Base-by-base conservation (phyloP, 2,113 vertebrate genomes). In the Amblyornis subalaris region DNA sequence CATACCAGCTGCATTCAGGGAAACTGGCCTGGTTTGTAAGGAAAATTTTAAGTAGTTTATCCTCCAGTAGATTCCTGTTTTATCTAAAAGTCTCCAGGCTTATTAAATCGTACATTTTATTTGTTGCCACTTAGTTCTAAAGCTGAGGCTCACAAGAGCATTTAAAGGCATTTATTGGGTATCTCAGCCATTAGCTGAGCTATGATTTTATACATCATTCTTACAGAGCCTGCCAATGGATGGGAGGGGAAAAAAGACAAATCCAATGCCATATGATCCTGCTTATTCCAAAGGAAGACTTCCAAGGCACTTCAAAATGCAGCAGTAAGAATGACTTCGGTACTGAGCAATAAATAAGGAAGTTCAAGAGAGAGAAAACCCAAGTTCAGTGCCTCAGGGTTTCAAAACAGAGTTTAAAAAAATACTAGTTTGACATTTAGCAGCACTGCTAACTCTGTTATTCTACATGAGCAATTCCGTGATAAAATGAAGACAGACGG, bases 31-130 rank as follows among this genome's bases (percentile, higher is more conserved):
- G 67, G n/a, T 58, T 94, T 65, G 17, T 25, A 80, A 62, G n/a
- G 57, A 40, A 64, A 55, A 65, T 44, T 44, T 77, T 58, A 60
- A 93, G 40, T 35, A 70, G n/a, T 81, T 92, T 71, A 89, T 85
- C 89, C 77, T 85, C 61, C 83, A 89, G 4, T 6, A 89, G 57
- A 51, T 67, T 51, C 40, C 55, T 53, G 22, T 21, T 84, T 65
- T 74, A 91, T 64, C 89, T 73, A 9, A 89, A 90, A 81, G 60
- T 74, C 84, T 54, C 15, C 69, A 50, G 86, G 76, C 84, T 89
- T 89, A 95, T 92, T 89, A 92, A 89, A 94, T 94, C 36, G 64
- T 60, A 38, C 40, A 36, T 78, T 89, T 78, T 81, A 79, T 92
- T 92, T 86, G 42, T 35, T 83, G 75, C 71, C 62, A 83, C 76